Conservation (phyloP, 2,113 vertebrate species). For the Picathartes gymnocephalus region DNA sequence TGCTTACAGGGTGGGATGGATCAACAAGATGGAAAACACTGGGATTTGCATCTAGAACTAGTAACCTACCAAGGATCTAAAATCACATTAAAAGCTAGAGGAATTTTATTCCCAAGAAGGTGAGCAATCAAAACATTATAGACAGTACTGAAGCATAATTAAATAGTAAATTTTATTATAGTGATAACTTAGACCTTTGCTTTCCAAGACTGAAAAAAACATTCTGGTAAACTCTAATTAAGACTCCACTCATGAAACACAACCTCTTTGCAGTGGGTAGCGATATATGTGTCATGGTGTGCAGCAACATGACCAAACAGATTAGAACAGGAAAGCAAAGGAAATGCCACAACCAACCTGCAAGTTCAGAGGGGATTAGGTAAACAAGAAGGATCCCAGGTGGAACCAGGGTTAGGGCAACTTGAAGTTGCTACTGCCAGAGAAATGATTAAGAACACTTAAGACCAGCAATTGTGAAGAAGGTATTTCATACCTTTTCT, state of each 20-base stretch:
- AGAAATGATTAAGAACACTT: background rate
- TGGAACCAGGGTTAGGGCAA: slow-evolving; percentile 5
- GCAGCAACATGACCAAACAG: slow-evolving; percentile 31
- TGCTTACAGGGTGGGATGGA: background rate
- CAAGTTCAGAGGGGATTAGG: background rate
- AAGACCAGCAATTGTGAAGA: background rate
- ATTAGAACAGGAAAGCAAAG: background rate
- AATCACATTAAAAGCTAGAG: background rate
- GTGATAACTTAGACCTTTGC: background rate
- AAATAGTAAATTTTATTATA: background rate
- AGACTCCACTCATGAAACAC: background rate
- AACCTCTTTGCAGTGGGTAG: background rate
- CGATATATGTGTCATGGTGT: background rate
- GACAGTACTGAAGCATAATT: background rate
- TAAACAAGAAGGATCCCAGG: slow-evolving; percentile 3
- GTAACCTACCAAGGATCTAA: background rate
- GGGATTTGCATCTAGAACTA: background rate
- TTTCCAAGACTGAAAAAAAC: background rate
- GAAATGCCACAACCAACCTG: slow-evolving; percentile 1
- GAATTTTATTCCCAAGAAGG: background rate
- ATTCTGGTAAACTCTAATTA: slow-evolving; percentile 14
- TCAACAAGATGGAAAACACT: background rate
- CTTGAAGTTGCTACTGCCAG: background rate
- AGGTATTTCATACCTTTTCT: background rate
- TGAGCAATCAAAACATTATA: background rate